Conservation (phyloP, 2,113 vertebrate genomes). For the Lepus europaeus region DNA sequence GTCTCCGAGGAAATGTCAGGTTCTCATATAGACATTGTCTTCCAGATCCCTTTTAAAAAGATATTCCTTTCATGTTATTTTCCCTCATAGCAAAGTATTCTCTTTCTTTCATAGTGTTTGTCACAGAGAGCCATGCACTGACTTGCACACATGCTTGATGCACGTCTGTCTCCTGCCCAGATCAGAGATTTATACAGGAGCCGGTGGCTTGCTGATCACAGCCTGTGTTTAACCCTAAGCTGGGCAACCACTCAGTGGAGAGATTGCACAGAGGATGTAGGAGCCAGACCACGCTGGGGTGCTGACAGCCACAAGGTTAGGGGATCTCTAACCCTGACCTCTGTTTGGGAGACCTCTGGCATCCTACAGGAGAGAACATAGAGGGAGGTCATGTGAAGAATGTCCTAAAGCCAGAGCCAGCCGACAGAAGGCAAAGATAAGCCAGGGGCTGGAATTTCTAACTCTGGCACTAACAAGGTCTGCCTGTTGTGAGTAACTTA, state of each 20-base stretch:
- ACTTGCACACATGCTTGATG: not conserved
- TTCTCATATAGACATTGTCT: not conserved
- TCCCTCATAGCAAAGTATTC: not conserved
- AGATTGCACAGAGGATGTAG: not conserved
- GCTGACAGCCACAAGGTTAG: not conserved
- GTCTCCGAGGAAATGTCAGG: not conserved
- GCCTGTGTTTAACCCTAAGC: constrained; percentile 45
- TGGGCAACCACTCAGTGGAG: constrained; percentile 21
- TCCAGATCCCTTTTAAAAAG: constrained; percentile 21
- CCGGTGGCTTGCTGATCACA: not conserved
- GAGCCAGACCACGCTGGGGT: not conserved
- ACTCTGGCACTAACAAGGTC: not conserved
- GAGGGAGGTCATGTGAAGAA: not conserved
- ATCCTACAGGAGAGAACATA: constrained; percentile 45
- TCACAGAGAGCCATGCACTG: not conserved
- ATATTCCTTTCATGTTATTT: not conserved
- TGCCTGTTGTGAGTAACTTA: not conserved
- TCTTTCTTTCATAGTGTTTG: not conserved
- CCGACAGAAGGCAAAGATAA: not conserved
- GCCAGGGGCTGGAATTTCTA: not conserved
- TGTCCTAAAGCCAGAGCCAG: not conserved
- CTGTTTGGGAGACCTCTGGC: not conserved
- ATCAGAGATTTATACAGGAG: not conserved
- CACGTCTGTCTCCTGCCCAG: not conserved
- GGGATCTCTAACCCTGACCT: constrained; percentile 1